phyloP scores from a whole-genome alignment of 1,140 invertebrate species.

The Chelonus insularis region DNA sequence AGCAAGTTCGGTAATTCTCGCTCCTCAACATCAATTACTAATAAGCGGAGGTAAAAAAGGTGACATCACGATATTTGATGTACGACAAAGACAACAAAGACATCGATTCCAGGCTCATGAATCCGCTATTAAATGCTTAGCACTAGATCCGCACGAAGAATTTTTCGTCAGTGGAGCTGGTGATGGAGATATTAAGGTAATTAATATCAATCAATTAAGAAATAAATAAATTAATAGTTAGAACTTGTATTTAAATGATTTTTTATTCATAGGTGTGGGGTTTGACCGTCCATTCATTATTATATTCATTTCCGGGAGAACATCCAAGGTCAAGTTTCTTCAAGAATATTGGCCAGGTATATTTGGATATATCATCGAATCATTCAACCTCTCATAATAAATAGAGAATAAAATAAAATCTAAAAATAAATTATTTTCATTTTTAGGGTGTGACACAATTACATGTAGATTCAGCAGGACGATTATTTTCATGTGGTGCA shows the following conservation, averaged over 20 bases:
- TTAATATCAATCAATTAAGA: conserved; percentile 3
- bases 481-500: conserved; percentile 96
- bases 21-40: conserved; percentile 86
- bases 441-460: conserved; percentile 88
- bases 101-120: conserved; percentile 93
- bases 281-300: conserved; percentile 78
- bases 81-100: conserved; percentile 83
- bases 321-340: conserved; percentile 93
- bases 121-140: conserved; percentile 90
- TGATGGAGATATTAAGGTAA: conserved; percentile 98
- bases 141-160: conserved; percentile 92
- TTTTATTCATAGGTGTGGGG: conserved; percentile 82
- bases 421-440: too few relatives aligned
- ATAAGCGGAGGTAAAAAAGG: conserved; percentile 96
- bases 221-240: conserved; percentile 13
- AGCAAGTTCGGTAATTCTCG: conserved; percentile 84
- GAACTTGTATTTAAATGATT: conserved; percentile 23
- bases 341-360: conserved; percentile 86
- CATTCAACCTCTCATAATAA: too few relatives aligned
- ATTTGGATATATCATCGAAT: conserved; percentile 8
- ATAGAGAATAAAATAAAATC: too few relatives aligned
- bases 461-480: conserved; percentile 80
- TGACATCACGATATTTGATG: conserved; percentile 93
- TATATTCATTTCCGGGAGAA: conserved; percentile 89
- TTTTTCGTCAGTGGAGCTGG: conserved; percentile 96